Evolutionary conservation across 2,888 invertebrate species (phyloP), one percentile per base, ranked within the genome.

Genomic region (Synanthedon tipuliformis): DNA sequence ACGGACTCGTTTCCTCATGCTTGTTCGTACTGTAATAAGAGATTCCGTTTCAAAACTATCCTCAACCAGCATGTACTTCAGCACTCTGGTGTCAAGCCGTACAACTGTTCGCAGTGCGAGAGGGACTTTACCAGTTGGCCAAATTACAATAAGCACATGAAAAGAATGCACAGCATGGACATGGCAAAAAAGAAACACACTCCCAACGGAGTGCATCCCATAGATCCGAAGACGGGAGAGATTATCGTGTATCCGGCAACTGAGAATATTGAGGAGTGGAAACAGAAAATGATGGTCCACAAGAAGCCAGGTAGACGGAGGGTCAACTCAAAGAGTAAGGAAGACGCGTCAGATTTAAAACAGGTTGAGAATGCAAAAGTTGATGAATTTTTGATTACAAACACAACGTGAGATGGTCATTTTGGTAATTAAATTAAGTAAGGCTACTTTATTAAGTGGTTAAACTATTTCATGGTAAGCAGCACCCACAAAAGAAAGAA

Each of bases 121-220:
- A 60, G 72, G 12, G 72, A 92, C 61, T 93, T 93, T 62, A 92
- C 92, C 0, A 93, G 93, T 71, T 93, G 93, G 92, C 91, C 93
- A 0, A 93, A 93, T 78, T 93, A 92, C 63, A 93, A 93, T 65
- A 93, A 93, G 64, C 93, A 93, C 65, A 92, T 93, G 92, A 93
- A 92, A 73, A 81, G 92, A n/a, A 82, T 90, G 16, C 93, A 93
- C 61, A 90, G 90, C n/a, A 88, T 65, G 54, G 70, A 78, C 41
- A 74, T 72, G 63, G 62, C 77, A 0, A 81, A 75, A 55, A 79
- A 59, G 18, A 61, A 82, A 57, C 71, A 65, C 11, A 77, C 89
- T 1, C 84, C 86, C 0, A 81, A 80, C 1, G 80, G 78, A 1
- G 60, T 74, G 0, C 78, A 70, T 48, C 80, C 79, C 0, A 69